phyloP scores from a whole-genome alignment of 2,113 vertebrate genomes.

The Gambusia holbrooki region DNA sequence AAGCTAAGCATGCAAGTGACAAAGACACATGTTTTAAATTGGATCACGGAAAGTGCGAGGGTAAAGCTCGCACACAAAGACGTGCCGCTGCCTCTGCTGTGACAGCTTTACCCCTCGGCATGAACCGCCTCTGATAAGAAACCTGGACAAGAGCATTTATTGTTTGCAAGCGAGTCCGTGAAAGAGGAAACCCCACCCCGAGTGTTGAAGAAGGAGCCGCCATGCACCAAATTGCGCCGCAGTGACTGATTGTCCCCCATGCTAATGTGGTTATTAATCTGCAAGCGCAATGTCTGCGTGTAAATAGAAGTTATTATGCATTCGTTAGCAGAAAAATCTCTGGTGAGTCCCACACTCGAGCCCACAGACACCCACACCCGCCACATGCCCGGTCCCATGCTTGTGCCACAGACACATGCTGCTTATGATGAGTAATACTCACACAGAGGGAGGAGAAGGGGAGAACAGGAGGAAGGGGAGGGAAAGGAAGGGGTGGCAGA shows the following conservation, averaged over 20 bases:
- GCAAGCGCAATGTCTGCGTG: conserved; percentile 42
- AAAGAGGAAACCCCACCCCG: background rate
- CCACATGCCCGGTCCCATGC: conserved; percentile 56
- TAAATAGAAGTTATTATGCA: conserved; percentile 49
- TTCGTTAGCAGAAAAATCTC: conserved; percentile 57
- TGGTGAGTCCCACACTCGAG: conserved; percentile 35
- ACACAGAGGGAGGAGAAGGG: conserved; percentile 60
- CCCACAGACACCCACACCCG: conserved; percentile 48
- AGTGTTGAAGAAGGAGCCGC: conserved; percentile 15
- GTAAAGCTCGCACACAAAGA: conserved; percentile 19
- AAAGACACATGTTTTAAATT: conserved; percentile 3
- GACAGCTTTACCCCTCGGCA: conserved; percentile 30
- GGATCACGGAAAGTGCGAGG: background rate
- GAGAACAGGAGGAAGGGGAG: conserved; percentile 26
- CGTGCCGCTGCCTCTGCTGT: conserved; percentile 10
- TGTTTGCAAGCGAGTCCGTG: background rate
- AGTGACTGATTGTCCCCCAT: conserved; percentile 33
- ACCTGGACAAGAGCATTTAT: conserved; percentile 21
- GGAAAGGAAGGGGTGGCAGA: conserved; percentile 37
- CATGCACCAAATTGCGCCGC: conserved; percentile 17
- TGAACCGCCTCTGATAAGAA: conserved; percentile 29
- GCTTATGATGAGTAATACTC: conserved; percentile 66
- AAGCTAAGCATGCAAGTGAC: conserved; percentile 36
- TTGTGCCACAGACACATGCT: conserved; percentile 68
- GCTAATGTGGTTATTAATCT: conserved; percentile 47